Evolutionary conservation across 2,888 invertebrate species (phyloP).

Genomic region (Gandaritis pyraliata): DNA sequence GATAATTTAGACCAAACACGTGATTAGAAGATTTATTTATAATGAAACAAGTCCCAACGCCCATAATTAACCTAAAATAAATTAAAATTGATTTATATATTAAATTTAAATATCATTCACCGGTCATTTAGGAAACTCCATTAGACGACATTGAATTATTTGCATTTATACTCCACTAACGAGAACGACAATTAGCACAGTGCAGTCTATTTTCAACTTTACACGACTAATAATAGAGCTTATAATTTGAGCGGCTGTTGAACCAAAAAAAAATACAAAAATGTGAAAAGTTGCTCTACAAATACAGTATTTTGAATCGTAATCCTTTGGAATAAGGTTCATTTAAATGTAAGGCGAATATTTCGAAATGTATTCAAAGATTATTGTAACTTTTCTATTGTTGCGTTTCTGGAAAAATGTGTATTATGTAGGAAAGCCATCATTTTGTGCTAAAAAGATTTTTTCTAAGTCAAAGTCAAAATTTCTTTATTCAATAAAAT

Average conservation of each 20-base stretch:
- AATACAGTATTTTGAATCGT: constrained; percentile 3
- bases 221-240: neutral
- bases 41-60: no score
- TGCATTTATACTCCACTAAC: constrained; percentile 25
- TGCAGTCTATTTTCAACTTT: constrained; percentile 9
- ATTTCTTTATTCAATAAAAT: no score
- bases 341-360: no score
- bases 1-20: no score
- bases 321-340: neutral
- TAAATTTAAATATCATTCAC: constrained; percentile 10
- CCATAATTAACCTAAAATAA: neutral
- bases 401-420: no score
- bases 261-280: no score
- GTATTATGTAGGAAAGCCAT: no score
- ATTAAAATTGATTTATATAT: constrained; percentile 8
- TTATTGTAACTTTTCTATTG: neutral
- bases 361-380: no score
- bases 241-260: neutral
- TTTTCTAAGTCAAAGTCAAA: no score
- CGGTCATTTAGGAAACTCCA: constrained; percentile 19
- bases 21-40: no score
- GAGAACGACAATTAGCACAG: constrained; percentile 15
- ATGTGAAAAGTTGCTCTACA: neutral
- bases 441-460: no score
- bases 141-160: constrained; percentile 22